Evolutionary conservation across 2,113 vertebrate species (phyloP), one percentile per base, ranked within the genome.

Genomic region (Colistium nudipinnis): DNA sequence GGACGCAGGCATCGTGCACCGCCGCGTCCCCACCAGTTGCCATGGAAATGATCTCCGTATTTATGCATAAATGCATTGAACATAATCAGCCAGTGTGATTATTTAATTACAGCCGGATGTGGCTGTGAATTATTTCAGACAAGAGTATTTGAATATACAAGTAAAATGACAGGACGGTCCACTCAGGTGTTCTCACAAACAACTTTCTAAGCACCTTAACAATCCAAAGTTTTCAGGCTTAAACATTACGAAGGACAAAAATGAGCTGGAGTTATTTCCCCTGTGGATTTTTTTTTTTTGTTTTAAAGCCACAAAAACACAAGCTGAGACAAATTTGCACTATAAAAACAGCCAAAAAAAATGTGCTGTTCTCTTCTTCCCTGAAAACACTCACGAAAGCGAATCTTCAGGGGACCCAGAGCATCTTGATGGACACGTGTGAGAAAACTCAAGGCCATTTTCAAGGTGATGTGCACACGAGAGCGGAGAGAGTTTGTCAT

Each of bases 401-500:
- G n/a, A n/a, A 33, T 53, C 19, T 48, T 31, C 47, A 11, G 48
- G 56, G 56, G 49, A 61, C 48, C 28, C 48, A 8, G 13, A 45
- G 47, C 2, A 20, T 43, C 35, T 64, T 59, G 61, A 74, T 28
- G 57, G 70, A 61, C 54, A 22, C 60, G 52, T 53, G 19, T 33
- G 25, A 56, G 24, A 30, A 53, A 9, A 20, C 22, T 60, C 19
- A 33, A 19, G 28, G 31, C 17, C 25, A 14, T 13, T 56, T 72
- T 49, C 62, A 74, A 74, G 62, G 36, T 64, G 39, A 60, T 0
- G 27, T 14, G 28, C 16, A 12, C 47, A 43, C 6, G 11, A 11
- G 35, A 36, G n/a, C n/a, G n/a, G n/a, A n/a, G n/a, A n/a, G 5
- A 36, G 11, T 36, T 36, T 36, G 6, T 36, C 11, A 36, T 11